Base-by-base conservation (phyloP, 2,888 invertebrate species). In the Synergus gifuensis region DNA sequence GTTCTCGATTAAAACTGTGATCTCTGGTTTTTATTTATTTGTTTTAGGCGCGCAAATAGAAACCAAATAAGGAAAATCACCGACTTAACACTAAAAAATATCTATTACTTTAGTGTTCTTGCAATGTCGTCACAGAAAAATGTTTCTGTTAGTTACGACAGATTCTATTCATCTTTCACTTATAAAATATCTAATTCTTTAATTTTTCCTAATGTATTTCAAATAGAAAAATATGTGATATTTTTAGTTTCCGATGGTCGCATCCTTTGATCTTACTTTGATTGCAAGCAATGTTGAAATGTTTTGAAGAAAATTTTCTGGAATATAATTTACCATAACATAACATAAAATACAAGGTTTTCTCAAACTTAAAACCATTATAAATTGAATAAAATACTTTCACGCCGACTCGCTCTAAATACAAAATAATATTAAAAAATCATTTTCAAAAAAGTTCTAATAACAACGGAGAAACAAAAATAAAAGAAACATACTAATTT, bases 341-440 rank as follows among this genome's bases (percentile, higher is more conserved):
- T 28, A 28, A 28, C 28, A 28, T 28, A 28, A 28, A 28, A 28
- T 3, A 54, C 2, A 60, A 60, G 4, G 11, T 42, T 14, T 62
- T 40, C 42, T 64, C 66, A 64, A 28, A n/a, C 42, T n/a, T 8
- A 66, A 73, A 76, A 36, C 42, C 58, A 66, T 46, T 46, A 40
- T 76, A 54, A 14, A 46, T 58, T 11, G 44, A 22, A 46, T 54
- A 64, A 76, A 79, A 66, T 60, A 58, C 63, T 66, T 44, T 66
- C 44, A 78, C 73, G 22, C 16, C 76, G 18, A 49, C 62, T 63
- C 64, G 58, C 64, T 46, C 42, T 58, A 44, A 67, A 76, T 76
- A 76, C 5, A 76, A 76, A 76, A 76, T 60, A 79, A 44, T 64
- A n/a, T 49, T 11, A 69, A 9, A 49, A 54, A 36, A 18, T 54